Conservation (phyloP, 2,113 vertebrate species). For the Boulengeromyrus knoepffleri region DNA sequence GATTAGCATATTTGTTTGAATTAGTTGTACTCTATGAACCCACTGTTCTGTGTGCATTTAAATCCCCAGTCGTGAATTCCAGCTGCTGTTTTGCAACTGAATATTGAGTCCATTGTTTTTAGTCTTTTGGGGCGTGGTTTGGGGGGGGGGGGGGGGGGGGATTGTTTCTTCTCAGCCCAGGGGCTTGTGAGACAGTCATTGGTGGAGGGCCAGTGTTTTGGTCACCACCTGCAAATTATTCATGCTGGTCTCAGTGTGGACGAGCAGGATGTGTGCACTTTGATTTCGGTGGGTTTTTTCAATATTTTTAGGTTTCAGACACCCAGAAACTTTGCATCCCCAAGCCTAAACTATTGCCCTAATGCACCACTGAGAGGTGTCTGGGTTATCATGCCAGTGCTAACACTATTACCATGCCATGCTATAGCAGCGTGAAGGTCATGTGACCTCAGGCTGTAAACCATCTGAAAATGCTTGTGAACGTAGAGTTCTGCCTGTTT, state of each 20-base stretch:
- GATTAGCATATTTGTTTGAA: conserved; percentile 2
- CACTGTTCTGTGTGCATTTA: not conserved
- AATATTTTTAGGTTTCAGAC: not conserved
- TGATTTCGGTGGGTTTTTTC: not conserved
- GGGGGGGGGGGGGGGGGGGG: too few species aligned
- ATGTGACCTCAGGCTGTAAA: not conserved
- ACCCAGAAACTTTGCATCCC: not conserved
- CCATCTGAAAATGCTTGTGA: not conserved
- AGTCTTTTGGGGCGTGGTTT: not conserved
- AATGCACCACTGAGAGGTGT: not conserved
- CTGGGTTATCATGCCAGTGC: not conserved
- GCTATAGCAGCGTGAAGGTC: not conserved
- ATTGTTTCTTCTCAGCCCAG: not conserved
- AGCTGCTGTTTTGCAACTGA: not conserved
- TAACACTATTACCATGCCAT: not conserved
- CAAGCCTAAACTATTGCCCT: not conserved
- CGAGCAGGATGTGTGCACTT: not conserved
- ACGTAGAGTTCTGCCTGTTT: not conserved
- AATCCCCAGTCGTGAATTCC: not conserved
- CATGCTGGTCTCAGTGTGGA: not conserved
- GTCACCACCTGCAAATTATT: not conserved
- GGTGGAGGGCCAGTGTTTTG: not conserved
- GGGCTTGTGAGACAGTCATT: not conserved
- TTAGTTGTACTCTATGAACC: not conserved
- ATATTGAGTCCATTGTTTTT: not conserved